phyloP scores from a whole-genome alignment of 2,888 invertebrate genomes.

The Steinernema hermaphroditum region DNA sequence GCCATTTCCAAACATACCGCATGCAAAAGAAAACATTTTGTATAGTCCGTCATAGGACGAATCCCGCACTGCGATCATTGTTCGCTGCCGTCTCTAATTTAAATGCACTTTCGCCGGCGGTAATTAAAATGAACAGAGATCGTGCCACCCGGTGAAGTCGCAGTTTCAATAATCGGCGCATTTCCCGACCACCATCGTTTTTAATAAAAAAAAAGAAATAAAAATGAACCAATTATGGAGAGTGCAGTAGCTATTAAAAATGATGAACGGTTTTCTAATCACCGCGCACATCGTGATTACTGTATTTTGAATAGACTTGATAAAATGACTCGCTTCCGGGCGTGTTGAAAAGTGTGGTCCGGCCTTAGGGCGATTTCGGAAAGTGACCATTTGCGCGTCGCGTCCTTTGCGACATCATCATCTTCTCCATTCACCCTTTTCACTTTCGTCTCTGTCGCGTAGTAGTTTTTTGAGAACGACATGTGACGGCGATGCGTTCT shows the following conservation, averaged over 20 bases:
- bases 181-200: not conserved
- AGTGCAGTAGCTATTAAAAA: no score
- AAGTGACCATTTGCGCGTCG: slow-evolving; percentile 23
- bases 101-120: not conserved
- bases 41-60: not conserved
- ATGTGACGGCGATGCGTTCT: not conserved
- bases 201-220: not conserved
- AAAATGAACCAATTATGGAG: not conserved
- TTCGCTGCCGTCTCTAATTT: slow-evolving; percentile 2
- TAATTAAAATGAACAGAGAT: slow-evolving; percentile 19
- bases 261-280: no score
- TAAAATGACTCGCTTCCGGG: no score
- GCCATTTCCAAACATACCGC: slow-evolving; percentile 9
- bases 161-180: not conserved
- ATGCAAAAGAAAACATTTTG: not conserved
- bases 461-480: slow-evolving; percentile 23
- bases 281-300: no score
- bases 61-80: not conserved
- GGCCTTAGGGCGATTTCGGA: slow-evolving; percentile 10
- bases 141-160: slow-evolving; percentile 13
- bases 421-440: slow-evolving; percentile 5
- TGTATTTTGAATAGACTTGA: not conserved
- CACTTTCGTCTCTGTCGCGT: slow-evolving; percentile 21
- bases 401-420: not conserved
- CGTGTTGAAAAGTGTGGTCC: not conserved